A percentile compares a stretch with the other conserved stretches of the same genome.
phyloP scores from a whole-genome alignment of 2,113 vertebrate genomes.

The Rhinoderma darwinii region DNA sequence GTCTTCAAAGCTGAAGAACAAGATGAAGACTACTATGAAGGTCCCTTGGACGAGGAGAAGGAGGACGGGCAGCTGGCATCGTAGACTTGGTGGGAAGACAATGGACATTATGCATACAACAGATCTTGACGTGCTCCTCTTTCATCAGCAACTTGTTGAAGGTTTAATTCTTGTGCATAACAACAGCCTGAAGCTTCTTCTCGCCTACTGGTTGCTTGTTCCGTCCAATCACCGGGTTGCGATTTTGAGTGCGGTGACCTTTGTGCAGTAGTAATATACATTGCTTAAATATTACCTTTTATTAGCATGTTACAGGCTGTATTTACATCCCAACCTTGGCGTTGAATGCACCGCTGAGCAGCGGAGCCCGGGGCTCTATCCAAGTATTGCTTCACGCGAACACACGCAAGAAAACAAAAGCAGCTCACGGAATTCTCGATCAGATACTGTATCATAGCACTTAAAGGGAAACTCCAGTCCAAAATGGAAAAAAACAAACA shows the following conservation, averaged over 20 bases:
- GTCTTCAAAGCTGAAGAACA: conserved; percentile 78
- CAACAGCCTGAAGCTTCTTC: conserved; percentile 26
- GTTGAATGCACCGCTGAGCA: conserved; percentile 41
- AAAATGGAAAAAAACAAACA: too few relatives aligned
- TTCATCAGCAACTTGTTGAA: neutral
- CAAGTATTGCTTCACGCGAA: neutral
- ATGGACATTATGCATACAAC: conserved; percentile 40
- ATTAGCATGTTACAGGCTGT: conserved; percentile 43
- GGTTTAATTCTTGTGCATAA: neutral
- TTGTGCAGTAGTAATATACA: conserved; percentile 47
- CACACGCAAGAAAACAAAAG: neutral
- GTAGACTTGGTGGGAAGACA: conserved; percentile 59
- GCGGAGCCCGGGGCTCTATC: neutral
- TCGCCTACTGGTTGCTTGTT: neutral
- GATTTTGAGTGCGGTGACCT: conserved; percentile 36
- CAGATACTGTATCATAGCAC: neutral
- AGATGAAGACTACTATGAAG: conserved; percentile 73
- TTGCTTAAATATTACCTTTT: conserved; percentile 58
- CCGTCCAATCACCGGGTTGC: neutral
- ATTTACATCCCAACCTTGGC: conserved; percentile 15
- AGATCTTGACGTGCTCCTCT: neutral
- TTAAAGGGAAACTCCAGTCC: neutral
- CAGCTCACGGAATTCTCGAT: neutral
- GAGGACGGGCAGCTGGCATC: conserved; percentile 70
- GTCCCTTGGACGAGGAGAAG: conserved; percentile 72